Evolutionary conservation across 1,140 invertebrate genomes (phyloP), one percentile per base, ranked within the genome.

Genomic region (Vanessa tameamea): DNA sequence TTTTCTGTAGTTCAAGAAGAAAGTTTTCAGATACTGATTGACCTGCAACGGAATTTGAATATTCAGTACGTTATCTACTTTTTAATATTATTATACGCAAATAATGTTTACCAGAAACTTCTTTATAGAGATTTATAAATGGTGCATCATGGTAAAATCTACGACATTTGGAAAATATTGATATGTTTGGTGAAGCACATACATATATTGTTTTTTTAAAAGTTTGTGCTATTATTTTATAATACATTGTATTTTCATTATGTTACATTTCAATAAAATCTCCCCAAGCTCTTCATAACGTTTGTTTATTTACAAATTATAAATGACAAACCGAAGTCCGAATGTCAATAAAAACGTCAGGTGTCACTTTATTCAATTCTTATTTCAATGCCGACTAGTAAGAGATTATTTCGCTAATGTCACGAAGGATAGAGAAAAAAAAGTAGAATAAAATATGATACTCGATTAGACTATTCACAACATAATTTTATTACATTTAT

Each of bases 1-100:
- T 86, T 64, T 80, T 86, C 57, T 82, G 82, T 53, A 91, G 72
- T 57, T 80, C 57, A 55, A 76, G 67, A 8, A 85, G 14, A 47
- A 71, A 53, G 31, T 70, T 43, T 15, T 78, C 66, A 20, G 82
- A 70, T 64, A 88, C 47, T 26, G 50, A 47, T 74, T 83, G 26
- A 47, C 87, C 89, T 91, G 66, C 15, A 81, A 82, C 16, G n/a
- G 8, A 57, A 57, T 9, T 61, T 26, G n/a, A 23, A 66, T 15
- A 6, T 26, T 61, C 7, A 31, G 31, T 20, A 20, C 6, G 9
- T 20, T 8, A 20, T 55, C 16, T 1, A 16, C 12, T 15, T 15
- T 15, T 50, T 5, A 50, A n/a, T 50, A 50, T 15, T 50, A 50
- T 14, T 50, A 15, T n/a, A 15, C 15, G 5, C 12, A 5, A 15